Base-by-base conservation (phyloP, 2,888 invertebrate species). In the Drosophila algonquin region DNA sequence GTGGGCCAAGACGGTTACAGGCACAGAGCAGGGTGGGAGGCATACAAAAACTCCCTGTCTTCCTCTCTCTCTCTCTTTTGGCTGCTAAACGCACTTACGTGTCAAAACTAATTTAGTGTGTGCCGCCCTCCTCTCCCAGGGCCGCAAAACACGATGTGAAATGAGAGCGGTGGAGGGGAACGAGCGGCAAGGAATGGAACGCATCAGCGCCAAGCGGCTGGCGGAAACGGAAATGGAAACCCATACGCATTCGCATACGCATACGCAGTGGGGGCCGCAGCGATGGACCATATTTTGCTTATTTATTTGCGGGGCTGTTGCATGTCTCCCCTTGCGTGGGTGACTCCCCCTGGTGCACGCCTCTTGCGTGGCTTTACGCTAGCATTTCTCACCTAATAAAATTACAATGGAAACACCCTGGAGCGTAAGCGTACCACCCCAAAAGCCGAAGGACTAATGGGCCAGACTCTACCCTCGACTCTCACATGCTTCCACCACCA, bases 381-480 rank as follows among this genome's bases (percentile, higher is more conserved):
- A n/a, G 70, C 87, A 86, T 73, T 89, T 85, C 89, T 84, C 85
- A 85, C 85, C 87, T 85, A 85, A 85, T 85, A 89, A 85, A 85
- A 85, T 84, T 87, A 87, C 89, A 89, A 85, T 84, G 85, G 63
- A 65, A 62, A 71, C 69, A 64, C 68, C 74, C 73, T 69, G 55
- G 53, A 50, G 70, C 40, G 40, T 40, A 40, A 14, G 71, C 69
- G 57, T 4, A 32, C n/a, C 58, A 48, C 24, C 50, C 40, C 27
- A 35, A 14, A 44, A 46, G 40, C 40, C n/a, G n/a, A n/a, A 40
- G n/a, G 40, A 40, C 40, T 40, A 40, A 40, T n/a, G 40, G 40
- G 14, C 40, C 40, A n/a, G 40, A 14, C 40, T 40, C 40, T 51
- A 46, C 40, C 44, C 21, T 57, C 59, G 67, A 72, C 73, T 63